A percentile compares a stretch with the other conserved stretches of the same genome.
Conservation (phyloP, 2,113 vertebrate genomes). For the Pseudorasbora parva region DNA sequence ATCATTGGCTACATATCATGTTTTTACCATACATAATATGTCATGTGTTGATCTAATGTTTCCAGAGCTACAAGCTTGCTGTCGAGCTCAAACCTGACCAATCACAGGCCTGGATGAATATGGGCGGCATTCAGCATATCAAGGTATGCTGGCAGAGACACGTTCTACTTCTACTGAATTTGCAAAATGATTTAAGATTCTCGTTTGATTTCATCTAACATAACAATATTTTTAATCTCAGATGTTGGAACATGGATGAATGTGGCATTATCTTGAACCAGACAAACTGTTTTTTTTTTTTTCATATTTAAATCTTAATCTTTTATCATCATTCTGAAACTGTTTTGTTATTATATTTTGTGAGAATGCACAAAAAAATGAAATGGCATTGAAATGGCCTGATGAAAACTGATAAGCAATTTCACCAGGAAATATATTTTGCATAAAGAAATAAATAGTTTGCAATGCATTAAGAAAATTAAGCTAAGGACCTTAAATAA, state of each 20-base stretch:
- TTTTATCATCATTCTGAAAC: not conserved
- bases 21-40: not conserved
- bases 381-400: too few relatives aligned
- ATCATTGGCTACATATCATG: not conserved
- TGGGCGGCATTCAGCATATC: slow-evolving; percentile 97
- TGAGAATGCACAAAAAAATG: not conserved
- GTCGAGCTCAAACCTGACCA: slow-evolving; percentile 92
- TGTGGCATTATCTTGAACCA: not conserved
- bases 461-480: not conserved
- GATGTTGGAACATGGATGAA: not conserved
- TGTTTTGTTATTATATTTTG: not conserved
- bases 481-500: not conserved
- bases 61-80: slow-evolving; percentile 88
- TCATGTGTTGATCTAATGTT: slow-evolving; percentile 34
- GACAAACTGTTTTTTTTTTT: not conserved
- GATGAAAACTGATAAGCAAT: not conserved
- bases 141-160: slow-evolving; percentile 78
- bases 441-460: not conserved
- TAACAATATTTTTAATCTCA: not conserved
- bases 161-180: not conserved
- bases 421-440: not conserved
- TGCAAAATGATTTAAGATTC: not conserved
- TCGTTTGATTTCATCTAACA: not conserved
- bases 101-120: slow-evolving; percentile 99
- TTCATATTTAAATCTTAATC: not conserved